Evolutionary conservation across 1,140 invertebrate genomes (phyloP).

Genomic region (Diprion similis): DNA sequence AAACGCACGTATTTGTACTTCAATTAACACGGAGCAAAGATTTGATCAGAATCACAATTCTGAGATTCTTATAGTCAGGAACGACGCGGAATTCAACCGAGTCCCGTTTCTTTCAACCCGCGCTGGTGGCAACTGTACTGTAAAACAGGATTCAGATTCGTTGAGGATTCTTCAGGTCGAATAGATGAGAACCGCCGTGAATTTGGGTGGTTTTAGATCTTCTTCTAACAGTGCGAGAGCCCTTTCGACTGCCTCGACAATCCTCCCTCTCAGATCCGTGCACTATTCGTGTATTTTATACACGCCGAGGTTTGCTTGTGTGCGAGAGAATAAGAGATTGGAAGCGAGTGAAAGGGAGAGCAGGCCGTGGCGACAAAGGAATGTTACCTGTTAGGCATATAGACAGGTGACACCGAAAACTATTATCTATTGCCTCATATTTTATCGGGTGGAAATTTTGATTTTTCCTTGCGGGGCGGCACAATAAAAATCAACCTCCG

Average conservation of each 20-base stretch:
- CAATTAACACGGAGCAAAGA: too few species aligned
- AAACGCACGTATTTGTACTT: too few species aligned
- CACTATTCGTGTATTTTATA: too few species aligned
- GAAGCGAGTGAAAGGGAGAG: neutral
- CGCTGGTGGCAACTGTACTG: neutral
- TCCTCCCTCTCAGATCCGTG: neutral
- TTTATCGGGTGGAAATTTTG: constrained; percentile 7
- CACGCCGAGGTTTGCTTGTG: neutral
- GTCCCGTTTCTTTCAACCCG: neutral
- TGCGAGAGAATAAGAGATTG: neutral
- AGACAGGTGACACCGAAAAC: constrained; percentile 7
- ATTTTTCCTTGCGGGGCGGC: neutral
- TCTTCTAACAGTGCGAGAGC: neutral
- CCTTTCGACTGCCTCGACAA: neutral
- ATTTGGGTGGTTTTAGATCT: neutral
- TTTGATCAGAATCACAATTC: neutral
- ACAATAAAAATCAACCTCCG: constrained; percentile 7
- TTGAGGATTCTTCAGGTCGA: neutral
- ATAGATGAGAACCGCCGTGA: neutral
- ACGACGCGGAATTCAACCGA: too few species aligned
- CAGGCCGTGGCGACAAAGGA: neutral
- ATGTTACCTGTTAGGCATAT: constrained; percentile 7
- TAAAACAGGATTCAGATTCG: neutral
- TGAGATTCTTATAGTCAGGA: neutral
- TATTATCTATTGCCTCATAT: constrained; percentile 6